Percentiles rank a stretch among this genome's conserved stretches.
Conservation (phyloP, 2,113 vertebrate species). For the Catagonus wagneri region DNA sequence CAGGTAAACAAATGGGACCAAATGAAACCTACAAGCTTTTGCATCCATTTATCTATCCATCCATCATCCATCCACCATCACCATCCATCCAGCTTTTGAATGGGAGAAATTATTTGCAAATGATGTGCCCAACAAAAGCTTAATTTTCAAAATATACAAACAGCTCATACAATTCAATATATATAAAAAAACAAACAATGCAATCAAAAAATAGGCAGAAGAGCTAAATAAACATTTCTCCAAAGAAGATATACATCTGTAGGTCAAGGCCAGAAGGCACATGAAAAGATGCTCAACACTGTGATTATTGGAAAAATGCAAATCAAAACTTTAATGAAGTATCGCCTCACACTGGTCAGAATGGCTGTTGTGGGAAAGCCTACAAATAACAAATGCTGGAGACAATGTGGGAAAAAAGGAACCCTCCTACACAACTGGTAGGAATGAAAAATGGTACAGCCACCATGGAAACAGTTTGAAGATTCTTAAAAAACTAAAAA, state of each 20-base stretch:
- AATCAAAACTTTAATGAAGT: neutral
- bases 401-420: neutral
- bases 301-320: neutral
- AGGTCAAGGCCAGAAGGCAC: neutral
- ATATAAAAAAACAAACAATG: neutral
- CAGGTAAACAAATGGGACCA: neutral
- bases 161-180: neutral
- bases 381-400: neutral
- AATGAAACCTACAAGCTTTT: neutral
- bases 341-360: neutral
- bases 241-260: neutral
- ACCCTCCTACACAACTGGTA: neutral
- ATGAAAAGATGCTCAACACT: neutral
- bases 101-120: neutral
- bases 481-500: neutral
- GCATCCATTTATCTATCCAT: neutral
- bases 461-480: rapidly evolving
- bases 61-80: too few species aligned
- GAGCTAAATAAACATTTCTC: neutral
- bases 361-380: neutral
- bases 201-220: neutral
- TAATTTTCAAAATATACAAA: neutral
- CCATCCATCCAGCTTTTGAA: neutral
- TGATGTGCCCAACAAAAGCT: neutral
- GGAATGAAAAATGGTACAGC: neutral